Conservation (phyloP, 2,113 vertebrate species). For the Podarcis raffonei region DNA sequence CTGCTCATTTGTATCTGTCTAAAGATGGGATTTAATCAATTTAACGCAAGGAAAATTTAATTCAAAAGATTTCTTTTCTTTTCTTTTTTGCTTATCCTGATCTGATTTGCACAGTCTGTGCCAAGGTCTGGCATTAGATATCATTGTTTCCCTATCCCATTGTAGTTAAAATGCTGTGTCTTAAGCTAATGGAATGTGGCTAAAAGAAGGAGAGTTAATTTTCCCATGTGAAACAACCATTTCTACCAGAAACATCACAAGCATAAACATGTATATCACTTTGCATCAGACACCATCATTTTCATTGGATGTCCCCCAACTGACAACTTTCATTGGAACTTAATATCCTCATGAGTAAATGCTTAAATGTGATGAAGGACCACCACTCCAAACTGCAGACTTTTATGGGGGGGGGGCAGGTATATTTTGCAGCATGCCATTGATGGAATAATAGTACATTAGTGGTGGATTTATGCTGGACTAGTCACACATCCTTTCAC, state of each 20-base stretch:
- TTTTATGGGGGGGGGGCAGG: neutral
- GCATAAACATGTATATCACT: neutral
- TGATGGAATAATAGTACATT: too few species aligned
- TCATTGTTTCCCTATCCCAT: neutral
- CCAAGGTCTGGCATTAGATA: neutral
- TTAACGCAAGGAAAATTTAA: neutral
- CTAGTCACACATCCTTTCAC: too few species aligned
- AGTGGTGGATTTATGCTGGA: too few species aligned
- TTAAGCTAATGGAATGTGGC: neutral
- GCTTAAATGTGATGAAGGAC: neutral
- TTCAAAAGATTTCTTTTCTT: neutral
- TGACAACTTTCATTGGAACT: neutral
- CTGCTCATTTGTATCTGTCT: neutral
- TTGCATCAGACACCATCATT: neutral
- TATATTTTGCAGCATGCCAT: neutral
- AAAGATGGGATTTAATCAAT: neutral
- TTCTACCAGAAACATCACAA: neutral
- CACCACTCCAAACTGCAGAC: neutral
- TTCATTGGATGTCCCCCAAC: neutral
- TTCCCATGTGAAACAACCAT: neutral
- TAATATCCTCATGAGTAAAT: neutral
- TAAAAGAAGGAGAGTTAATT: neutral
- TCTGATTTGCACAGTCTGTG: rapidly evolving
- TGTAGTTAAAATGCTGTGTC: neutral
- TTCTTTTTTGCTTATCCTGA: neutral